Percentiles rank a stretch among this genome's conserved stretches.
Evolutionary conservation across 2,888 invertebrate species (phyloP).

Genomic region (Eristalis arbustorum): DNA sequence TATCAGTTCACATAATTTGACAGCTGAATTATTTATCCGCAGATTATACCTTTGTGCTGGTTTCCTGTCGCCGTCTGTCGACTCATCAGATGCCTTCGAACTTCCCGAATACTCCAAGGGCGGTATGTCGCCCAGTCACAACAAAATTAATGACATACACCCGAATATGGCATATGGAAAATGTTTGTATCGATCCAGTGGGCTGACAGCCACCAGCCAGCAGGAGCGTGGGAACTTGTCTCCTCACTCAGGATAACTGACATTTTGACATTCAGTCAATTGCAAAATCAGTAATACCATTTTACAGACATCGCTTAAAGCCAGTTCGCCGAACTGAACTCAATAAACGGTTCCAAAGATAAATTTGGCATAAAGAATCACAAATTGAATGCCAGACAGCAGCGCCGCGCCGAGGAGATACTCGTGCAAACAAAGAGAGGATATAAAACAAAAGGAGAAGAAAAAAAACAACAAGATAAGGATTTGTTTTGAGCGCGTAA

Average conservation of each 20-base stretch:
- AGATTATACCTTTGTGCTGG: not conserved
- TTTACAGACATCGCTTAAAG: constrained; percentile 35
- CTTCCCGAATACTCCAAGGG: not conserved
- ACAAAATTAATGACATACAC: not conserved
- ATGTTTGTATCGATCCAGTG: not conserved
- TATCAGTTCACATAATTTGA: not conserved
- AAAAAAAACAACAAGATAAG: constrained; percentile 56
- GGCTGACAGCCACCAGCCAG: not conserved
- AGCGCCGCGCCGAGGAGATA: not conserved
- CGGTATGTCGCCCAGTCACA: not conserved
- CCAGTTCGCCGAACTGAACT: constrained; percentile 6
- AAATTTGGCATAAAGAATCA: constrained; percentile 30
- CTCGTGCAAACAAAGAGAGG: constrained; percentile 19
- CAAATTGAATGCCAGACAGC: constrained; percentile 44
- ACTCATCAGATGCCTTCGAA: not conserved
- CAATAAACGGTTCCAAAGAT: constrained; percentile 16
- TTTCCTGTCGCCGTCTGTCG: not conserved
- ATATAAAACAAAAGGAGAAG: no score
- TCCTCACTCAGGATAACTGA: not conserved
- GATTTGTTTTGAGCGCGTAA: constrained; percentile 46
- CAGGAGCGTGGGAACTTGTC: not conserved
- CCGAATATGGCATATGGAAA: not conserved
- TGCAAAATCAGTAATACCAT: constrained; percentile 44
- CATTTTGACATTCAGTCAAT: constrained; percentile 55
- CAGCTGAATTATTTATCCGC: not conserved